Evolutionary conservation across 2,888 invertebrate genomes (phyloP).

Genomic region (Acronicta leporina): DNA sequence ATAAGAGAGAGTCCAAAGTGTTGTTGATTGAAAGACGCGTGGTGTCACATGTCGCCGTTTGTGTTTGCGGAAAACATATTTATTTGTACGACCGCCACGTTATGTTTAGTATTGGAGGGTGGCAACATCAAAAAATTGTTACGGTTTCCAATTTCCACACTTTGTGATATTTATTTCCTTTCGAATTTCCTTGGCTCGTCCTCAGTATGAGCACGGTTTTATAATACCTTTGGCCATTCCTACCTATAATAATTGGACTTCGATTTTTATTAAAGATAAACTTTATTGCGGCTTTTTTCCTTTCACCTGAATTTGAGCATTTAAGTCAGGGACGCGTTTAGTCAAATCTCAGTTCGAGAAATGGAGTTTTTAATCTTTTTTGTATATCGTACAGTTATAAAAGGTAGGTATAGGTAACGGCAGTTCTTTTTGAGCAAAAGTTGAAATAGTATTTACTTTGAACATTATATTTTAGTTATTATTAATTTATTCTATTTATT

Average conservation of each 20-base stretch:
- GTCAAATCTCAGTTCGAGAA: slow-evolving; percentile 9
- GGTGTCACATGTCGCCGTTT: slow-evolving; percentile 57
- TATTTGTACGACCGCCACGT: slow-evolving; percentile 54
- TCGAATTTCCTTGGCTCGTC: slow-evolving; percentile 45
- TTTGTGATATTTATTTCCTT: slow-evolving; percentile 51
- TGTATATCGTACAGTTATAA: no score
- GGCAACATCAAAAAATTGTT: slow-evolving; percentile 33
- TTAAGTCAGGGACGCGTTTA: slow-evolving; percentile 26
- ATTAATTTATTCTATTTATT: no score
- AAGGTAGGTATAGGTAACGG: no score
- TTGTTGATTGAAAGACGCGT: slow-evolving; percentile 60
- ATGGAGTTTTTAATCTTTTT: slow-evolving; percentile 17
- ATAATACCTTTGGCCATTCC: slow-evolving; percentile 33
- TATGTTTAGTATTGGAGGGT: slow-evolving; percentile 39
- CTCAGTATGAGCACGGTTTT: slow-evolving; percentile 33
- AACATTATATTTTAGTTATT: no score
- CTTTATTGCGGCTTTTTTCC: slow-evolving; percentile 22
- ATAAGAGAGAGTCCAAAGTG: slow-evolving; percentile 51
- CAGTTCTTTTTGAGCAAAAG: no score
- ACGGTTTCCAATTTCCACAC: slow-evolving; percentile 52
- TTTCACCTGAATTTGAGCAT: slow-evolving; percentile 24
- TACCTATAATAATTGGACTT: slow-evolving; percentile 37
- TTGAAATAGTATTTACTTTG: no score
- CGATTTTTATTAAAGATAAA: slow-evolving; percentile 43
- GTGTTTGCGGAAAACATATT: slow-evolving; percentile 61